phyloP scores from a whole-genome alignment of 1,140 invertebrate genomes.

The Trachymyrmex cornetzi region DNA sequence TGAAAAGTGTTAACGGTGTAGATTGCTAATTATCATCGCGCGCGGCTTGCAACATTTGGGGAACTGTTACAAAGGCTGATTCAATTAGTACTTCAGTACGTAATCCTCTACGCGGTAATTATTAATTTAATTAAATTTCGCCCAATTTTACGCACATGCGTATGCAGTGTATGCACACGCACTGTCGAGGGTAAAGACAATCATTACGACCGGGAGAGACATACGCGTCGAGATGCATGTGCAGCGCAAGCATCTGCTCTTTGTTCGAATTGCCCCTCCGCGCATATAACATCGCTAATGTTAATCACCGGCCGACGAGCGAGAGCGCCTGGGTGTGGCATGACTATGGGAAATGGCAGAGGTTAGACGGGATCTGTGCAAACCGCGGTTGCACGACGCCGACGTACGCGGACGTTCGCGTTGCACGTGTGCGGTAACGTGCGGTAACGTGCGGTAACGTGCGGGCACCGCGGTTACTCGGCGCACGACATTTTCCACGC shows the following conservation, averaged over 20 bases:
- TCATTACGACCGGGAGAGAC: not conserved
- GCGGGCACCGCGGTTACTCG: constrained; percentile 56
- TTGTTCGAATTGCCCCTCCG: constrained; percentile 58
- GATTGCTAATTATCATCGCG: constrained; percentile 25
- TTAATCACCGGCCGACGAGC: constrained; percentile 63
- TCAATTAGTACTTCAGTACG: constrained; percentile 30
- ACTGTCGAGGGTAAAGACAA: not conserved
- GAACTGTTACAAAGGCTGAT: constrained; percentile 5
- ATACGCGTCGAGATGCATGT: not conserved
- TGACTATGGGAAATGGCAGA: constrained; percentile 80
- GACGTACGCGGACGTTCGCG: not conserved
- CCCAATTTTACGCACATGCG: not conserved
- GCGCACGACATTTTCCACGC: constrained; percentile 47
- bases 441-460: constrained; percentile 49
- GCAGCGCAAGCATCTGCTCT: constrained; percentile 61
- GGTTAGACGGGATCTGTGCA: constrained; percentile 73
- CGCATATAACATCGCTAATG: constrained; percentile 63
- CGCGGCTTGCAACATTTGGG: not conserved
- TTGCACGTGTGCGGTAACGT: constrained; percentile 50
- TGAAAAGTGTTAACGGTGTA: not conserved
- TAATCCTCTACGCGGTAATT: not conserved
- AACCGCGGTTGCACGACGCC: constrained; percentile 45
- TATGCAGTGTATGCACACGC: not conserved
- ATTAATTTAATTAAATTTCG: constrained; percentile 38
- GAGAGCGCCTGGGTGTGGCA: constrained; percentile 77